Percentiles rank a stretch among this genome's conserved stretches.
Conservation (phyloP, 37 sponge, comb jelly and placozoan species). For the Aphrocallistes beatrix region DNA sequence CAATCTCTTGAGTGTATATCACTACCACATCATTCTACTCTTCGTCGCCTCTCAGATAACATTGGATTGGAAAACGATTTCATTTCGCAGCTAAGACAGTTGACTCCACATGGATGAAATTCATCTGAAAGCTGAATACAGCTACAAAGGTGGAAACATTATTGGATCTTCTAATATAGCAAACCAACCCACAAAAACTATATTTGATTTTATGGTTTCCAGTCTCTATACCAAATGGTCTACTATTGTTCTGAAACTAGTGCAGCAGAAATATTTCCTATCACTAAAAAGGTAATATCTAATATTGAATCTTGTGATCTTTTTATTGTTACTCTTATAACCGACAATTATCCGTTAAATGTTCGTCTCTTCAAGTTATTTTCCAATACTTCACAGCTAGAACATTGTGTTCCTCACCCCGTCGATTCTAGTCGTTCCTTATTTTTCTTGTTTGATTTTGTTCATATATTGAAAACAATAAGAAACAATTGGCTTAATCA, state of each 20-base stretch:
- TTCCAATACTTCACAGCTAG: not conserved
- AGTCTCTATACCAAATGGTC: too few species aligned
- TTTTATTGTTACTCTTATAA: not conserved
- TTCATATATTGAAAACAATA: constrained; percentile 5
- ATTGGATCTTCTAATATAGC: too few species aligned
- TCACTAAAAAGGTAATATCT: not conserved
- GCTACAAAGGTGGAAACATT: not conserved
- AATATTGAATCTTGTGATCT: not conserved
- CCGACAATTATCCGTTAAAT: constrained; percentile 1
- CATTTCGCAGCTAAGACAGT: not conserved
- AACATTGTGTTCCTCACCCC: not conserved
- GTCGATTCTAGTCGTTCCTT: not conserved
- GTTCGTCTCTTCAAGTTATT: not conserved
- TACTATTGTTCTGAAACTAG: too few species aligned
- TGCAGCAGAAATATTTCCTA: not conserved
- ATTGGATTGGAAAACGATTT: not conserved
- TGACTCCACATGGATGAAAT: not conserved
- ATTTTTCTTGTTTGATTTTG: constrained; percentile 13
- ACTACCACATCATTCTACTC: not conserved
- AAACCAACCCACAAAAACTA: not conserved
- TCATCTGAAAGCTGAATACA: not conserved
- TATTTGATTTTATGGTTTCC: not conserved
- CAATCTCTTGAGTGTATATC: not conserved
- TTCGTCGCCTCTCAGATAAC: not conserved
- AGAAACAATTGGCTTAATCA: constrained; percentile 16